Evolutionary conservation across 2,888 invertebrate species (phyloP).

Genomic region (Podabrus alpinus): DNA sequence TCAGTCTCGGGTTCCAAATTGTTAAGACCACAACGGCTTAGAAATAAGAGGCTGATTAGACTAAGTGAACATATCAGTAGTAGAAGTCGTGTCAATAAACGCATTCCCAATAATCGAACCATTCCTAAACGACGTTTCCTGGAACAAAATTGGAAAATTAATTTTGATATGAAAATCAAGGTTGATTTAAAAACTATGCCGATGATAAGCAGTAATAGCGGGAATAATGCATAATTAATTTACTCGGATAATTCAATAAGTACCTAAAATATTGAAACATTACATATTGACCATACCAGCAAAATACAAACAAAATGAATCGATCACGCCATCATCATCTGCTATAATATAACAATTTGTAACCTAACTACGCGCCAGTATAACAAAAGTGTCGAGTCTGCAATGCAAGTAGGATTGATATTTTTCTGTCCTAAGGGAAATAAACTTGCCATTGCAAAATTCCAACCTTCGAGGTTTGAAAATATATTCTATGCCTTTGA

Average conservation of each 20-base stretch:
- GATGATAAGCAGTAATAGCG: not conserved
- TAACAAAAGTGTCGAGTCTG: slow-evolving; percentile 20
- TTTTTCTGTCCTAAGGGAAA: slow-evolving; percentile 37
- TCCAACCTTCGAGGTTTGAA: slow-evolving; percentile 17
- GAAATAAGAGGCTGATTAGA: slow-evolving; percentile 60
- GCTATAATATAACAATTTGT: slow-evolving; percentile 23
- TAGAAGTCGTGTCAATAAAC: slow-evolving; percentile 61
- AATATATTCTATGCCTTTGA: not conserved
- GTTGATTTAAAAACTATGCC: not conserved
- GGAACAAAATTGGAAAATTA: slow-evolving; percentile 29
- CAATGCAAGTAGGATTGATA: slow-evolving; percentile 28
- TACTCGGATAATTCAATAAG: not conserved
- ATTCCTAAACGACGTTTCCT: slow-evolving; percentile 54
- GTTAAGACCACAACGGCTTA: slow-evolving; percentile 60
- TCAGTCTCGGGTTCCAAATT: slow-evolving; percentile 46
- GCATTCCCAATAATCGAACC: slow-evolving; percentile 60
- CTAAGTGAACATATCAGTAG: slow-evolving; percentile 61
- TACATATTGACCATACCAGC: not conserved
- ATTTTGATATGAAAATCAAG: not conserved
- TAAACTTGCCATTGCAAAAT: slow-evolving; percentile 35
- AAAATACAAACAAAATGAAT: not conserved
- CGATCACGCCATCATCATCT: slow-evolving; percentile 4
- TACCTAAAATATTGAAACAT: not conserved
- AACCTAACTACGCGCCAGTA: slow-evolving; percentile 13
- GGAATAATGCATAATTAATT: not conserved